A percentile compares a stretch with the other conserved stretches of the same genome.
Conservation (phyloP, 2,797 vertebrate genomes). For the Rhabdomys pumilio region DNA sequence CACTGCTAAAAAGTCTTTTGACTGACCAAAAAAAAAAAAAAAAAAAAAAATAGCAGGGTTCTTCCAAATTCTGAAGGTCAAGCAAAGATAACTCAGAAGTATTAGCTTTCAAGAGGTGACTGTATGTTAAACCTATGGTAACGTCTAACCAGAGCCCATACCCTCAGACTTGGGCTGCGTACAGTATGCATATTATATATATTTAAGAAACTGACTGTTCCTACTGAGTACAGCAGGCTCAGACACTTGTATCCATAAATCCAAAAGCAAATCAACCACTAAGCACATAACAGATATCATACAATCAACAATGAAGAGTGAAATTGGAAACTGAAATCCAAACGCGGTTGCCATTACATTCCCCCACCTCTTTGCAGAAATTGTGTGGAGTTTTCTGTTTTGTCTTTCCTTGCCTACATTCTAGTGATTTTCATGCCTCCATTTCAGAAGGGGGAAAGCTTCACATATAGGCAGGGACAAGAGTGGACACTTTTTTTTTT, state of each 20-base stretch:
- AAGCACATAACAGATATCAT: slow-evolving; percentile 80
- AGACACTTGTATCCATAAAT: slow-evolving; percentile 68
- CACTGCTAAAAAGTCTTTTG: slow-evolving; percentile 80
- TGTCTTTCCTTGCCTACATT: slow-evolving; percentile 64
- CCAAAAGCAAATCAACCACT: slow-evolving; percentile 78
- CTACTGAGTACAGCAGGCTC: slow-evolving; percentile 51
- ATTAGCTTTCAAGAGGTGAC: slow-evolving; percentile 64
- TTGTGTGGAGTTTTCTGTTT: slow-evolving; percentile 74
- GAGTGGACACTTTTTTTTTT: neutral
- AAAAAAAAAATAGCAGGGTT: slow-evolving; percentile 77
- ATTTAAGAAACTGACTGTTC: slow-evolving; percentile 10
- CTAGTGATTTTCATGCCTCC: slow-evolving; percentile 72
- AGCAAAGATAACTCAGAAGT: slow-evolving; percentile 68
- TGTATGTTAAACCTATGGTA: slow-evolving; percentile 83
- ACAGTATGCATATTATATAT: slow-evolving; percentile 33
- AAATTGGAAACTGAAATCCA: slow-evolving; percentile 82
- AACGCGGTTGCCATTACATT: slow-evolving; percentile 44
- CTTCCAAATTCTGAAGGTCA: slow-evolving; percentile 84
- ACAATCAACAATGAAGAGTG: slow-evolving; percentile 72
- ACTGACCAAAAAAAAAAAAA: slow-evolving; percentile 45
- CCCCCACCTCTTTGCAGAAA: slow-evolving; percentile 63
- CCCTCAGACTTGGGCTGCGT: slow-evolving; percentile 33
- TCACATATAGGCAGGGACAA: slow-evolving; percentile 75
- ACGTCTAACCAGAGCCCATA: slow-evolving; percentile 79
- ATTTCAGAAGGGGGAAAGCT: slow-evolving; percentile 82